A percentile compares a stretch with the other conserved stretches of the same genome.
Conservation (phyloP, 2,888 invertebrate species). For the Conomelus anceps region DNA sequence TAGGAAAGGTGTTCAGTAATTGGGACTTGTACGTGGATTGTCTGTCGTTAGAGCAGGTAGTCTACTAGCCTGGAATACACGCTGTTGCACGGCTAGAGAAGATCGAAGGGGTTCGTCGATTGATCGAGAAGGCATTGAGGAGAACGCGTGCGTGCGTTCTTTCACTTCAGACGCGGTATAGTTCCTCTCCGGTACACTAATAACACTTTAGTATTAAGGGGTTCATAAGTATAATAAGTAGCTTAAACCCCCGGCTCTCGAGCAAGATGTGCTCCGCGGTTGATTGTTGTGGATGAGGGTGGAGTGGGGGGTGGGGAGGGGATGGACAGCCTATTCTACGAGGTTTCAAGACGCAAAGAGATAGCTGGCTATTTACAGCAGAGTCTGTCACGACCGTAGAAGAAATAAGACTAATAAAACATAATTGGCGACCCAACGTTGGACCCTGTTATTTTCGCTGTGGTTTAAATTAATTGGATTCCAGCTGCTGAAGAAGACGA, state of each 20-base stretch:
- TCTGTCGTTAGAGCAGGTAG: not conserved
- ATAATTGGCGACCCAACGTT: constrained; percentile 33
- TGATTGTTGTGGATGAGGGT: not conserved
- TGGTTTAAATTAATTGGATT: constrained; percentile 44
- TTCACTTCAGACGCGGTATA: not conserved
- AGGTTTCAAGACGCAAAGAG: not conserved
- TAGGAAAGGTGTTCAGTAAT: not conserved
- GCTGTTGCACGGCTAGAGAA: not conserved
- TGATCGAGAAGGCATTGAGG: not conserved
- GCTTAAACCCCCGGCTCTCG: not conserved
- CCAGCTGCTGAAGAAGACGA: constrained; percentile 27
- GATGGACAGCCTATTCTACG: not conserved
- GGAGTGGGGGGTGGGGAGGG: not conserved
- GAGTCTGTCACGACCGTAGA: constrained; percentile 32
- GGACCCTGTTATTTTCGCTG: constrained; percentile 44
- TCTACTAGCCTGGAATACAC: not conserved
- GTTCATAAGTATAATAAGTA: not conserved
- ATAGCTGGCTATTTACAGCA: not conserved
- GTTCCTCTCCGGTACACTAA: not conserved
- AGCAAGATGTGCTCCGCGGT: not conserved
- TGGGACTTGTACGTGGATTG: not conserved
- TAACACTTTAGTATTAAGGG: not conserved
- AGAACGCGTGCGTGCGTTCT: constrained; percentile 16
- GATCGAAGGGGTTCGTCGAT: not conserved
- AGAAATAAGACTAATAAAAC: constrained; percentile 34